phyloP scores from a whole-genome alignment of 2,888 invertebrate species.

The Noctua pronuba region DNA sequence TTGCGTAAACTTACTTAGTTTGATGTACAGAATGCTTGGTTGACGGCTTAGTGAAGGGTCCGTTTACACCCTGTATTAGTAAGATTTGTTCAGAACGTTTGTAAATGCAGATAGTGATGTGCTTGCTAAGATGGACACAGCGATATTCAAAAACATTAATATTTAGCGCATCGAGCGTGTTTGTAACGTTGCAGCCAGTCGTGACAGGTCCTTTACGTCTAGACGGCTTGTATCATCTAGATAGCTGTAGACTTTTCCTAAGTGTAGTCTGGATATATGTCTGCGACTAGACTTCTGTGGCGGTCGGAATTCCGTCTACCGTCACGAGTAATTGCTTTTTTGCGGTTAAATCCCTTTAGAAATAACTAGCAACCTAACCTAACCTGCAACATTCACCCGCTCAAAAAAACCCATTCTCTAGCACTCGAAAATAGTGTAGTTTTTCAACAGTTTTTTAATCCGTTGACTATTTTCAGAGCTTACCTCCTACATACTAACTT shows the following conservation, averaged over 20 bases:
- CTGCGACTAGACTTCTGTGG: conserved; percentile 32
- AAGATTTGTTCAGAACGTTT: background rate
- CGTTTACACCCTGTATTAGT: no score
- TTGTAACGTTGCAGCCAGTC: conserved; percentile 14
- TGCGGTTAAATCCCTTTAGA: background rate
- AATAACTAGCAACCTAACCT: background rate
- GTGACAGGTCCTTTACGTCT: conserved; percentile 39
- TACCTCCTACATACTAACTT: background rate
- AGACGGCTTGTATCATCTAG: conserved; percentile 36
- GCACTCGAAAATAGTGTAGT: background rate
- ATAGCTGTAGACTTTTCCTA: conserved; percentile 22
- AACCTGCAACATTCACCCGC: background rate
- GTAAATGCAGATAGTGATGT: background rate
- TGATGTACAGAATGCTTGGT: no score
- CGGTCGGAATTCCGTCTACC: conserved; percentile 18
- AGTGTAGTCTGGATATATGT: conserved; percentile 33
- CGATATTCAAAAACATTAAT: background rate
- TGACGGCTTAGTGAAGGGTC: no score
- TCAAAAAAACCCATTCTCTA: background rate
- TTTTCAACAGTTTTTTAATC: background rate
- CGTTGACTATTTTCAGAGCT: background rate
- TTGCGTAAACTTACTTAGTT: no score
- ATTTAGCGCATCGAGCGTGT: background rate
- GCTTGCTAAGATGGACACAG: background rate
- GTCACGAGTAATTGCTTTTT: conserved; percentile 23